Evolutionary conservation across 1,140 invertebrate genomes (phyloP).

Genomic region (Telenomus remus): DNA sequence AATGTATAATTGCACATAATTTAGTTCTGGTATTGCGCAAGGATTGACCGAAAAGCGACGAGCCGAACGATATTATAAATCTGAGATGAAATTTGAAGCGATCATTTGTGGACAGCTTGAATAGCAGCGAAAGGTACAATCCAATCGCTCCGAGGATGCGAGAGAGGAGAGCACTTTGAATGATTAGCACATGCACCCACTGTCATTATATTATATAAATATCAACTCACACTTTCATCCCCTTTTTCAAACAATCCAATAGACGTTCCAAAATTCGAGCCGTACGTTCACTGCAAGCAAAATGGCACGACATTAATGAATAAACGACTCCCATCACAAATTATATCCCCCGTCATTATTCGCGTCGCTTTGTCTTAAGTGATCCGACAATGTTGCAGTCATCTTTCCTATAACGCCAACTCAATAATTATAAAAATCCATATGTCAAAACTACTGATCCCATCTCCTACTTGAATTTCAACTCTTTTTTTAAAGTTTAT

Average conservation of each 20-base stretch:
- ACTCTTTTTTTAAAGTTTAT: too few species aligned
- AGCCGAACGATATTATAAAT: slow-evolving; percentile 10
- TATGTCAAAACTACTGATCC: too few species aligned
- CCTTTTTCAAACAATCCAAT: too few species aligned
- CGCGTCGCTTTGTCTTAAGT: slow-evolving; percentile 17
- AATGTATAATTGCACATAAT: slow-evolving; percentile 2
- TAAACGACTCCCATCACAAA: slow-evolving; percentile 31
- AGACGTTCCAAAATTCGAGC: too few species aligned
- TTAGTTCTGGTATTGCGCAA: slow-evolving; percentile 3
- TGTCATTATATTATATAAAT: slow-evolving; percentile 25
- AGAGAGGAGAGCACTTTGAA: too few species aligned
- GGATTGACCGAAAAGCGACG: background rate
- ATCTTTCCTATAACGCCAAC: slow-evolving; percentile 5
- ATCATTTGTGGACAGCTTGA: slow-evolving; percentile 21
- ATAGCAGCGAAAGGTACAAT: too few species aligned
- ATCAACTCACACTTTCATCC: slow-evolving; percentile 6
- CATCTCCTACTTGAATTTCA: too few species aligned
- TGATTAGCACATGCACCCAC: slow-evolving; percentile 29
- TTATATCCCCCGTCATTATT: slow-evolving; percentile 27
- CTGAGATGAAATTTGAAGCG: slow-evolving; percentile 23
- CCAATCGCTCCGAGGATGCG: too few species aligned
- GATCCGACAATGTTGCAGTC: slow-evolving; percentile 18
- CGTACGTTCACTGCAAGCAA: background rate
- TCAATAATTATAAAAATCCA: slow-evolving; percentile 17
- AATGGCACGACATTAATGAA: slow-evolving; percentile 48